A percentile compares a stretch with the other conserved stretches of the same genome.
phyloP scores from a whole-genome alignment of 92 coral and sea anemone species.

The Epizoanthus scotinus region DNA sequence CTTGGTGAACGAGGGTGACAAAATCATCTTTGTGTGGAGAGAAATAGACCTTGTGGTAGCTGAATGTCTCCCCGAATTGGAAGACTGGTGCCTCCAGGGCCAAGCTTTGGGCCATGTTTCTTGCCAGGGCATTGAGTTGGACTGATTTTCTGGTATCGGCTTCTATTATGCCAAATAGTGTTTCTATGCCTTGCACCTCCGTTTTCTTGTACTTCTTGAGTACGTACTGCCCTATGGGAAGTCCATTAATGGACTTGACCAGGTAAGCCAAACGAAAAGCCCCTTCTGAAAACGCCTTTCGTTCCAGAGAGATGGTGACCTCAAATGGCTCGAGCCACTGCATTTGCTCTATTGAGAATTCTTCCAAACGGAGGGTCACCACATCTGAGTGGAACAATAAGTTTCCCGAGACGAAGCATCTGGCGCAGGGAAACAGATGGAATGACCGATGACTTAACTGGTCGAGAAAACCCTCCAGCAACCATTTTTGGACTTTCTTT shows the following conservation, averaged over 20 bases:
- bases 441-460: slow-evolving; percentile 5
- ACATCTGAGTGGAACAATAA: slow-evolving; percentile 45
- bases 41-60: no score
- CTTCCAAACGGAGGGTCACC: slow-evolving; percentile 45
- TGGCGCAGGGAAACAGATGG: slow-evolving; percentile 42
- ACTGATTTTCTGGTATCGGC: slow-evolving; percentile 46
- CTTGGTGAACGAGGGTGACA: no score
- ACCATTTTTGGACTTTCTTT: slow-evolving; percentile 1
- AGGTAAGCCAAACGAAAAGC: slow-evolving; percentile 53
- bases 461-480: not conserved
- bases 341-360: slow-evolving; percentile 40
- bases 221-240: slow-evolving; percentile 53
- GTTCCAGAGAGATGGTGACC: slow-evolving; percentile 38
- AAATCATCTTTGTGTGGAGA: no score
- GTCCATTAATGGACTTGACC: slow-evolving; percentile 44
- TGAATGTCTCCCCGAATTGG: no score
- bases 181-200: slow-evolving; percentile 29
- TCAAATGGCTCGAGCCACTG: slow-evolving; percentile 52
- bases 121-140: slow-evolving; percentile 47
- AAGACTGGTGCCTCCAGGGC: not conserved
- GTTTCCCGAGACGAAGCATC: slow-evolving; percentile 42
- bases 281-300: slow-evolving; percentile 49
- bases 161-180: slow-evolving; percentile 29
- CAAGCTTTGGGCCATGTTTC: slow-evolving; percentile 31
- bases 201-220: slow-evolving; percentile 38